Conservation (phyloP, 2,888 invertebrate genomes). For the Tetranychus truncatus region DNA sequence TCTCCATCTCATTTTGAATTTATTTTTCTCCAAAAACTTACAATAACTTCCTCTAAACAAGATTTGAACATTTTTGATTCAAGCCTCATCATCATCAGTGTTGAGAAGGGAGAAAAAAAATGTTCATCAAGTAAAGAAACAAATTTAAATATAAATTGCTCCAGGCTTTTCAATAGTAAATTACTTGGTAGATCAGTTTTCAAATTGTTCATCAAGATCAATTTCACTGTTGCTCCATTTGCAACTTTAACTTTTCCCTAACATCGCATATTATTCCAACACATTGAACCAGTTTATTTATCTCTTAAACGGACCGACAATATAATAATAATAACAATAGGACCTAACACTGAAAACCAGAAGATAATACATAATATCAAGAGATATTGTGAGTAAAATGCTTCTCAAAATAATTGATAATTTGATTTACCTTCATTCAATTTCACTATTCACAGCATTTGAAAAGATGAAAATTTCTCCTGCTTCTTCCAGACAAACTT, state of each 20-base stretch:
- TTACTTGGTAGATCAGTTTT: background rate
- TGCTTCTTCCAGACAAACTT: background rate
- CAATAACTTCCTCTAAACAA: background rate
- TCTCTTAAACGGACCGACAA: background rate
- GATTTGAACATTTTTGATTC: background rate
- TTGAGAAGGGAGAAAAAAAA: background rate
- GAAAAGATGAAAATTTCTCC: background rate
- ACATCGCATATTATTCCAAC: background rate
- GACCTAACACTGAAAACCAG: background rate
- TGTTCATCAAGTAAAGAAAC: background rate
- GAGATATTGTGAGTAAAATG: background rate
- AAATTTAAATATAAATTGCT: background rate
- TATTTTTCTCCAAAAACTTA: background rate
- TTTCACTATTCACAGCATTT: background rate
- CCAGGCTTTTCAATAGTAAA: background rate
- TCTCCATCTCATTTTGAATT: background rate
- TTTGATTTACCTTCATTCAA: background rate
- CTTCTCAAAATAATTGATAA: background rate
- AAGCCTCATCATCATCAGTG: background rate
- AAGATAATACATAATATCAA: background rate
- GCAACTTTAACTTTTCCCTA: no score
- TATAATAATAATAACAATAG: background rate
- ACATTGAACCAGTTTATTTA: background rate
- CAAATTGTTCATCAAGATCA: background rate
- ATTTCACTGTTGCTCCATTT: no score